Percentiles rank a stretch among this genome's conserved stretches.
Evolutionary conservation across 2,113 vertebrate species (phyloP).

Genomic region (Gasterosteus aculeatus): DNA sequence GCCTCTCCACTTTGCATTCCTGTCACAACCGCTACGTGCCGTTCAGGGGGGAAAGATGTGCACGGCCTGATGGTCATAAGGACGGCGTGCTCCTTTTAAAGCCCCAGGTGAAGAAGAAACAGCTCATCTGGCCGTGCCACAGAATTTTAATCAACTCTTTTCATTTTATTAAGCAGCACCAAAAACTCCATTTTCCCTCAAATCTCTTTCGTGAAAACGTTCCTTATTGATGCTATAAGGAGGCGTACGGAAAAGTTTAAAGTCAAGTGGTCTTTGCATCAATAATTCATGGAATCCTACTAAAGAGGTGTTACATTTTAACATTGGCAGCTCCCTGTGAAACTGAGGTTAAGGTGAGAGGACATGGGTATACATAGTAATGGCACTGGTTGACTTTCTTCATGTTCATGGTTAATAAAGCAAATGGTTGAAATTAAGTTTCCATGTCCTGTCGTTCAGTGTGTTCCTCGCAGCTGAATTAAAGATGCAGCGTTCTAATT

Average conservation of each 20-base stretch:
- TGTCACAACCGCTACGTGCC: constrained; percentile 82
- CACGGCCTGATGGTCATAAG: constrained; percentile 61
- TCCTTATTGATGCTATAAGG: background rate
- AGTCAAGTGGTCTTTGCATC: constrained; percentile 32
- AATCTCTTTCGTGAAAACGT: background rate
- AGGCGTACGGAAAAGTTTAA: constrained; percentile 12
- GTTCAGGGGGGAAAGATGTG: constrained; percentile 59
- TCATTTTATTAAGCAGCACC: constrained; percentile 4
- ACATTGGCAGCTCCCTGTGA: constrained; percentile 58
- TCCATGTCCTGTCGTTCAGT: constrained; percentile 30
- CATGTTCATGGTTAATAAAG: constrained; percentile 65
- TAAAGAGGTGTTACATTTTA: constrained; percentile 69
- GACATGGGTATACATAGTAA: constrained; percentile 74
- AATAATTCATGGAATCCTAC: constrained; percentile 72
- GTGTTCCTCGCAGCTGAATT: background rate
- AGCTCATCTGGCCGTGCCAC: constrained; percentile 35
- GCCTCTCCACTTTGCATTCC: constrained; percentile 78
- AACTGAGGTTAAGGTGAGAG: constrained; percentile 47
- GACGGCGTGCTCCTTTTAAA: constrained; percentile 43
- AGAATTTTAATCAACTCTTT: constrained; percentile 48
- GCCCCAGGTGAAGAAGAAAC: constrained; percentile 51
- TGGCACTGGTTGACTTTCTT: constrained; percentile 66
- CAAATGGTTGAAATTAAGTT: constrained; percentile 56
- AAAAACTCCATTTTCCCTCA: background rate
- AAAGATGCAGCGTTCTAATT: background rate